Base-by-base conservation (phyloP, 2,888 invertebrate species). In the Leptodirus hochenwartii region DNA sequence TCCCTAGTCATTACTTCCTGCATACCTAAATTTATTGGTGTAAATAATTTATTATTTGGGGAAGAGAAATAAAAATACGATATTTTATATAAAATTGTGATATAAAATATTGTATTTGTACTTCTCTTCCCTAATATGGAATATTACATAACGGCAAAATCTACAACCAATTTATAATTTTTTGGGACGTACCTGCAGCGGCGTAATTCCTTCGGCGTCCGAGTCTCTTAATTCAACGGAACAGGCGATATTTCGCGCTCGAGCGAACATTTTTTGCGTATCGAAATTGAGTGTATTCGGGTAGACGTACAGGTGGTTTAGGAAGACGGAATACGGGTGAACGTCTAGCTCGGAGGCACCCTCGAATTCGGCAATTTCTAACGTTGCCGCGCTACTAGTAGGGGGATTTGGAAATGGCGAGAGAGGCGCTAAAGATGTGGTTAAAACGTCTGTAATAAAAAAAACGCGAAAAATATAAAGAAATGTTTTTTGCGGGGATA, bases 161-260 rank as follows among this genome's bases (percentile, higher is more conserved):
- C n/a, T n/a, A n/a, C n/a, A n/a, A n/a, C n/a, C n/a, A n/a, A n/a
- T n/a, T n/a, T n/a, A n/a, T n/a, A n/a, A n/a, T n/a, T n/a, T n/a
- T n/a, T n/a, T n/a, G n/a, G n/a, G n/a, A 43, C 55, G 54, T 56
- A 87, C 87, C 64, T 74, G 70, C 31, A 91, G 58, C 2, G 84
- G 69, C 39, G 63, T 59, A 23, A 74, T 64, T 45, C 66, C 65
- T 43, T 73, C 74, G 31, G 65, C 64, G 55, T 93, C 93, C 23
- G 69, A 69, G 42, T 90, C 85, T 37, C 82, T 66, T 34, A 96
- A 55, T 53, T 95, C 90, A 9, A 95, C 66, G 16, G 80, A 66
- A 45, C 93, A 90, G 0, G 87, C 81, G 35, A 96, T 87, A 53
- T 98, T 96, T 47, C 96, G 67, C 1, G 96, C 95, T 49, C 91